Base-by-base conservation (phyloP, 2,797 vertebrate genomes). In the Scarus forsteni region DNA sequence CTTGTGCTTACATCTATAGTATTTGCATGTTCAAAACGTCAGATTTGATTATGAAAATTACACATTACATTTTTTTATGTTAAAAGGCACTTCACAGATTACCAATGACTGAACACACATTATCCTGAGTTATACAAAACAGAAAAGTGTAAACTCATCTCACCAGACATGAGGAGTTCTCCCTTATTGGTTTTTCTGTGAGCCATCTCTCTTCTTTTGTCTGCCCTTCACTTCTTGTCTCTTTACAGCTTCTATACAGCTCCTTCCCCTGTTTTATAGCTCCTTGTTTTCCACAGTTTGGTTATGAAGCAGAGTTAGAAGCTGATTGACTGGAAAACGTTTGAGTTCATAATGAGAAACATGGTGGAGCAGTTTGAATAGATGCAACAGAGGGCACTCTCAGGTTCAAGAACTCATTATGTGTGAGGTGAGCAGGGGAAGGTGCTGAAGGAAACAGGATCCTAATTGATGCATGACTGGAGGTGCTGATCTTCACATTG, bases 101-200 rank as follows among this genome's bases (percentile, higher is more conserved):
- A 5, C 15, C 55, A 0, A 63, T 13, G 45, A 40, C 51, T 10
- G 36, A 19, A 13, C 11, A 59, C 12, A 43, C 5, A 27, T 40
- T 0, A 16, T 18, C 10, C 10, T 6, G 10, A 7, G 16, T 0
- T 14, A 12, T 42, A 34, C 13, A 12, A 13, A 27, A 27, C 1
- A 19, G 14, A 43, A 1, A 36, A 44, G 3, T 13, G 2, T 3
- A 8, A 42, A 45, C 36, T 61, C 34, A 9, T 80, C 90, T 92
- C 80, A 94, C 94, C 93, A 45, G 78, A 75, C 18, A 89, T 70
- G 72, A 88, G 75, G 57, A 93, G 45, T 81, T 77, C 88, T 69
- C 70, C 61, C 58, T 72, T 73, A 13, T 49, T 27, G 27, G 35
- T 85, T 73, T 57, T 58, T 61, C 68, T 64, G 51, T 57, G 66